These are phyloP conservation scores for Hipposideros larvatus DNA, from an alignment of 2,797 vertebrate species.

Conservation along the genomic window DNA sequence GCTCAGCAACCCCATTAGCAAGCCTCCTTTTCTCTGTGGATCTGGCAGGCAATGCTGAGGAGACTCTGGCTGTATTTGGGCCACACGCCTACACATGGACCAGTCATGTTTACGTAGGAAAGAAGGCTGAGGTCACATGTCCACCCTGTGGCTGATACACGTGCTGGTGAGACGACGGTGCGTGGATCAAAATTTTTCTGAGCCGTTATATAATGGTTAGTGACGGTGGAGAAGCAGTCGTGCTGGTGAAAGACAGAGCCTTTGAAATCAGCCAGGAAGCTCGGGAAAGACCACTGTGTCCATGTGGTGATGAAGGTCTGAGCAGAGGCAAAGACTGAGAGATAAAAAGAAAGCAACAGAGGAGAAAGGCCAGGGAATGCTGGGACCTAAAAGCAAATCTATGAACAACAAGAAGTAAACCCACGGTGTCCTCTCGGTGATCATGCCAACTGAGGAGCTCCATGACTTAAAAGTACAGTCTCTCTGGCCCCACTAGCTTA, in stretches of 20 bases:
- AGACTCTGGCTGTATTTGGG: background rate
- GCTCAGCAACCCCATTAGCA: background rate
- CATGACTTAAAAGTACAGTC: background rate
- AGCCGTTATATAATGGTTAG: background rate
- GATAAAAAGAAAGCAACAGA: background rate
- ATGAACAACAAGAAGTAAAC: background rate
- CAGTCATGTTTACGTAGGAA: background rate
- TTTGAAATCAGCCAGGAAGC: background rate
- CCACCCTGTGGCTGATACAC: background rate
- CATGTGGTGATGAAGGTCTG: background rate
- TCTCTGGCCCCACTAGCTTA: background rate
- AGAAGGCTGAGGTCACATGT: background rate
- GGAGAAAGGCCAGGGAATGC: background rate
- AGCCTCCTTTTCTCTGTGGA: background rate
- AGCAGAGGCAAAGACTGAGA: background rate
- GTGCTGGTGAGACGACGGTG: background rate
- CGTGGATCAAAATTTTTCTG: background rate
- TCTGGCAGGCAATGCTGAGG: background rate
- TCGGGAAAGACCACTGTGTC: background rate
- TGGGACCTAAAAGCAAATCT: background rate
- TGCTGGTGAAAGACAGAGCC: background rate
- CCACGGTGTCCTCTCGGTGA: background rate
- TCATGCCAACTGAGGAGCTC: background rate
- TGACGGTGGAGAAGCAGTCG: background rate
- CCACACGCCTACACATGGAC: background rate